Base-by-base conservation (phyloP, 2,888 invertebrate species). In the Scaptomyza caliginosa region DNA sequence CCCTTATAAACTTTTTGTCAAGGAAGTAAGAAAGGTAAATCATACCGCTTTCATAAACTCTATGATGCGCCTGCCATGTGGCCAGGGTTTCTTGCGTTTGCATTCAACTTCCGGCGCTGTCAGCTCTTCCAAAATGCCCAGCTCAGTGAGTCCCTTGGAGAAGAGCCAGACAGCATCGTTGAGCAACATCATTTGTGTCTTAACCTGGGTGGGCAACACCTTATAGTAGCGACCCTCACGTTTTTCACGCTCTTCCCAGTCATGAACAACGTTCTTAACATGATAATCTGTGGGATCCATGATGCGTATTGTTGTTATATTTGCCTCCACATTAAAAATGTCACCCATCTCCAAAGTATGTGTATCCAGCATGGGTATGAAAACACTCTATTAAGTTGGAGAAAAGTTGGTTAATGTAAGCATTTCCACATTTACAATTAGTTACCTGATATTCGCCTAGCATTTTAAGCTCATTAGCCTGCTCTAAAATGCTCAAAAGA, bases 391-490 rank as follows among this genome's bases (percentile, higher is more conserved):
- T 26, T 40, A n/a, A 1, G 11, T 8, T 10, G 6, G 16, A n/a
- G 77, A 30, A 43, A n/a, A 1, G 11, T 8, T 10, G 6, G 16
- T 19, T n/a, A 26, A n/a, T n/a, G n/a, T n/a, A n/a, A n/a, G n/a
- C n/a, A n/a, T n/a, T n/a, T n/a, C n/a, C n/a, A n/a, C n/a, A n/a
- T n/a, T n/a, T n/a, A 8, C 21, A 6, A 8, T 5, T n/a, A 5
- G 17, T 36, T 84, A 94, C 94, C 92, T 96, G 95, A 91, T 96
- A 96, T 86, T 95, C 95, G 6, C 95, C 95, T 76, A 97, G 93
- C 91, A 98, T 94, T 77, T 96, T 96, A 23, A 98, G 94, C 90
- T 96, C 94, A 70, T 94, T 93, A 0, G 97, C 96, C 91, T 97
- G 95, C 32, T 93, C 92, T 71, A 96, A 92, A 52, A 96, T 93